A percentile compares a stretch with the other conserved stretches of the same genome.
These are phyloP conservation scores for Takifugu ocellatus DNA, from an alignment of 2,797 vertebrate species.

Conservation along the genomic window DNA sequence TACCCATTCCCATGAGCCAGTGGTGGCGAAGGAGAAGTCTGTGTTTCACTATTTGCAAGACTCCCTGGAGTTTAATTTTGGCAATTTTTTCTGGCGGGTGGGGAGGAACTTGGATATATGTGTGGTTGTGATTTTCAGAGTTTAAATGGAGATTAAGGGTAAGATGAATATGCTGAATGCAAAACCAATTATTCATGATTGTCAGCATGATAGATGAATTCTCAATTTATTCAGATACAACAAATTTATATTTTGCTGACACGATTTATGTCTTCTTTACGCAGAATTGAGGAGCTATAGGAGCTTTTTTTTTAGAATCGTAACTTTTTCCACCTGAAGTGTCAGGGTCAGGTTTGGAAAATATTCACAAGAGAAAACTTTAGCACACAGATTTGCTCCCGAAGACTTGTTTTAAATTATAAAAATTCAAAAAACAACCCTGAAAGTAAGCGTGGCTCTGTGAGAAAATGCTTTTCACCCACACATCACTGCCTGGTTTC, in stretches of 20 bases:
- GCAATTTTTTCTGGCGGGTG: conserved; percentile 23
- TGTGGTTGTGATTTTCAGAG: conserved; percentile 15
- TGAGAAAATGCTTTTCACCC: conserved; percentile 64
- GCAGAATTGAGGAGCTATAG: neutral
- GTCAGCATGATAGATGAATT: conserved; percentile 7
- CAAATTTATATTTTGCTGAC: neutral
- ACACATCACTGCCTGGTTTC: conserved; percentile 52
- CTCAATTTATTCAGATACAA: neutral
- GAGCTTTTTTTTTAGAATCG: neutral
- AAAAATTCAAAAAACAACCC: conserved; percentile 1
- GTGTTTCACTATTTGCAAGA: conserved; percentile 17
- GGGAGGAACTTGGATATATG: conserved; percentile 20
- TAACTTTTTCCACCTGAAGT: neutral
- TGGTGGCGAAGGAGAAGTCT: conserved; percentile 39
- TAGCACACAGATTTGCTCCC: neutral
- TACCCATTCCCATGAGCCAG: conserved; percentile 52
- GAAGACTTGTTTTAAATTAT: neutral
- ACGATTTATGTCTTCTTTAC: conserved; percentile 2
- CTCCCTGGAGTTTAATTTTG: conserved; percentile 38
- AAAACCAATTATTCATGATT: conserved; percentile 15
- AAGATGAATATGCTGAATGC: conserved; percentile 17
- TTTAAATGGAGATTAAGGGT: conserved; percentile 15
- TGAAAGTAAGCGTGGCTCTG: conserved; percentile 25
- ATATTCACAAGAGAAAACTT: neutral
- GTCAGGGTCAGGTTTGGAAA: neutral